These are phyloP conservation scores for Hyaena hyaena DNA, from an alignment of 2,113 vertebrate genomes.

Conservation along the genomic window DNA sequence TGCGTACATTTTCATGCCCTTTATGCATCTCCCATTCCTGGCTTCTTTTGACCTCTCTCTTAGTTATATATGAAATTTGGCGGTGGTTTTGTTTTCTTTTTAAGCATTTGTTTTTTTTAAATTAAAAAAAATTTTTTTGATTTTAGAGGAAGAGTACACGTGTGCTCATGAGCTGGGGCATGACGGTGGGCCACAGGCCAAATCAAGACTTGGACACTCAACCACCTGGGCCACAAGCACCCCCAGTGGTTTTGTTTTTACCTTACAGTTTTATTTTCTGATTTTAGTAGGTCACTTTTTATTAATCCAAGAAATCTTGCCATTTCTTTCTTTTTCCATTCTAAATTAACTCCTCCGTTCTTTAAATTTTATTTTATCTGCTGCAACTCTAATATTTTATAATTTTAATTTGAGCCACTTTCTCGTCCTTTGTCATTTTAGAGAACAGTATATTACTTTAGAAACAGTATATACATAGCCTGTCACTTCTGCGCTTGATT, in stretches of 20 bases:
- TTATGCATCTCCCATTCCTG: not conserved
- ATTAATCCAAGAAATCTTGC: not conserved
- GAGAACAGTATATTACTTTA: not conserved
- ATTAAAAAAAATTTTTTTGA: too few species aligned
- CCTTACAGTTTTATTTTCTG: slow-evolving; percentile 23
- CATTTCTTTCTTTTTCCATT: slow-evolving; percentile 46
- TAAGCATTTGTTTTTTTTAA: too few species aligned
- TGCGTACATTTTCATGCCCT: not conserved
- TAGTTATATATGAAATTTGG: not conserved
- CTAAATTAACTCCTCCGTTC: not conserved
- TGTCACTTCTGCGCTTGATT: slow-evolving; percentile 22
- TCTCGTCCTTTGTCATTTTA: slow-evolving; percentile 7
- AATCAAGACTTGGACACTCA: too few species aligned
- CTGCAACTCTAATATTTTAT: not conserved
- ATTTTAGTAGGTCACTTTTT: not conserved
- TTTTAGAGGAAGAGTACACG: too few species aligned
- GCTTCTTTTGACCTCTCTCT: not conserved
- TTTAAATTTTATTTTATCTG: slow-evolving; percentile 3
- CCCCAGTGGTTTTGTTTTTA: not conserved
- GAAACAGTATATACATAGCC: not conserved
- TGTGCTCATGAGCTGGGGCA: too few species aligned
- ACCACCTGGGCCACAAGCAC: too few species aligned
- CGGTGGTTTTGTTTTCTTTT: not conserved
- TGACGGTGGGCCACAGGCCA: too few species aligned
- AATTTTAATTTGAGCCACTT: not conserved